phyloP scores from a whole-genome alignment of 2,113 vertebrate species.

The Bambusicola thoracicus region DNA sequence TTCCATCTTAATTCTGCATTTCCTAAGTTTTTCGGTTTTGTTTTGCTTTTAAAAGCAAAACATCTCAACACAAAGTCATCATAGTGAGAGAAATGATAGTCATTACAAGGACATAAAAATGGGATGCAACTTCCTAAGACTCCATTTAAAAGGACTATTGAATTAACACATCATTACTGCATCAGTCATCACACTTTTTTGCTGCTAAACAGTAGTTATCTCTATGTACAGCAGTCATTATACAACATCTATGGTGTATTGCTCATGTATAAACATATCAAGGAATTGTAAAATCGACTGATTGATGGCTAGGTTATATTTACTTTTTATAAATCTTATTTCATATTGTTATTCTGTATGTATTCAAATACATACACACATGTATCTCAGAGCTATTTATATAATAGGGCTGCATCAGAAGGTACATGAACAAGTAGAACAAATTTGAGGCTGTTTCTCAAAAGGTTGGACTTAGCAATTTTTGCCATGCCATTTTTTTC shows the following conservation, averaged over 20 bases:
- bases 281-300: neutral
- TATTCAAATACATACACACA: neutral
- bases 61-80: neutral
- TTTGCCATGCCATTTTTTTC: neutral
- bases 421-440: neutral
- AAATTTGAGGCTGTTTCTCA: neutral
- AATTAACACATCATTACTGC: neutral
- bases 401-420: neutral
- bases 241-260: no score
- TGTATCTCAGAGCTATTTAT: neutral
- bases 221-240: neutral
- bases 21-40: neutral
- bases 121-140: neutral
- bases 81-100: neutral
- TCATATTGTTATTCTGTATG: neutral
- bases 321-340: neutral
- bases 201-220: neutral
- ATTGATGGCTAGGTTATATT: neutral
- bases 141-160: neutral
- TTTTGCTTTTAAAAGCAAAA: neutral
- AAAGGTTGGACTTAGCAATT: neutral
- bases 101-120: neutral
- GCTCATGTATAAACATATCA: neutral
- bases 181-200: neutral
- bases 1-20: neutral